phyloP scores from a whole-genome alignment of 2,797 vertebrate genomes.

The Myotis pilosus region DNA sequence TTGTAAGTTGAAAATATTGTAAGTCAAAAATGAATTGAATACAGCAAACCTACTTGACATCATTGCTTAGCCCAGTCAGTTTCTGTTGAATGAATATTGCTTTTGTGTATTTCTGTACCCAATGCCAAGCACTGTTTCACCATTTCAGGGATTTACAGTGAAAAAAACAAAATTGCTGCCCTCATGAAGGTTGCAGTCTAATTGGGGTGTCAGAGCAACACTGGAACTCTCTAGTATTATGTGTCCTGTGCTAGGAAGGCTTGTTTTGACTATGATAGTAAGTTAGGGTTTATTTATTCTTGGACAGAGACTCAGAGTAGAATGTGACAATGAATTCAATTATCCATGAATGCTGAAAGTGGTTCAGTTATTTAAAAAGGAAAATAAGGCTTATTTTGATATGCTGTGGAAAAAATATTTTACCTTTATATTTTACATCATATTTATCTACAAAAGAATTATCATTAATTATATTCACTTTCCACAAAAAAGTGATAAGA shows the following conservation, averaged over 20 bases:
- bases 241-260: background rate
- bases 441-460: background rate
- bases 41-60: background rate
- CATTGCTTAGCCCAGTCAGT: background rate
- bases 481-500: background rate
- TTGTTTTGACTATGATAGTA: background rate
- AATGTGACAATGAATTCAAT: background rate
- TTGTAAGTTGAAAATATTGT: background rate
- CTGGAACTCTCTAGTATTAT: background rate
- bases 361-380: background rate
- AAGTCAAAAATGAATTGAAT: background rate
- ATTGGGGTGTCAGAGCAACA: background rate
- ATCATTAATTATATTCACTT: background rate
- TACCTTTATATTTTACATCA: background rate
- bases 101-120: background rate
- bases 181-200: background rate
- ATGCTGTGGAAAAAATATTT: background rate
- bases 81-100: background rate
- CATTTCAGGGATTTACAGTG: background rate
- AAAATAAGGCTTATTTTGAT: background rate
- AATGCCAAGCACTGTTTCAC: background rate
- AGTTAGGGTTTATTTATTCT: background rate
- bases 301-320: background rate
- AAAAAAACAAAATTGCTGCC: background rate
- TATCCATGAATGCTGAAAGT: background rate